A percentile compares a stretch with the other conserved stretches of the same genome.
phyloP scores from a whole-genome alignment of 2,797 vertebrate species.

The Enoplosus armatus region DNA sequence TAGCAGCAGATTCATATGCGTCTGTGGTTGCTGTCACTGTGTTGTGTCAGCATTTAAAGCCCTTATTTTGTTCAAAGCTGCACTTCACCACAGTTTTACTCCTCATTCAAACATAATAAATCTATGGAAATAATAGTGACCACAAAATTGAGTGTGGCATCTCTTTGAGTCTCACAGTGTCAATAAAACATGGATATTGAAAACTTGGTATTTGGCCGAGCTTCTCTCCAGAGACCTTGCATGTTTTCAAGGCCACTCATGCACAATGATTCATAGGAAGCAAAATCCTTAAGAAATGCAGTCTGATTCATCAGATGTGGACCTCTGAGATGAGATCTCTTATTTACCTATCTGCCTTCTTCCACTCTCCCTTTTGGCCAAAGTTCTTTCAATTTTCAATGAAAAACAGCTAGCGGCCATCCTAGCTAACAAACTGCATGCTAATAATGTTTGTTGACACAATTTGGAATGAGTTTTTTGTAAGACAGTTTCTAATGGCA shows the following conservation, averaged over 20 bases:
- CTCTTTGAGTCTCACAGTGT: background rate
- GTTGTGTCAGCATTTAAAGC: background rate
- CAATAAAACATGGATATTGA: background rate
- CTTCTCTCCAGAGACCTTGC: background rate
- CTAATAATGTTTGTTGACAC: background rate
- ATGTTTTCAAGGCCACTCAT: constrained; percentile 8
- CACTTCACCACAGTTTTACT: background rate
- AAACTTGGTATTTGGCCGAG: background rate
- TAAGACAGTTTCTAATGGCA: background rate
- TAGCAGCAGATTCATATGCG: background rate
- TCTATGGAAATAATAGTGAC: background rate
- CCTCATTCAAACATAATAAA: constrained; percentile 1
- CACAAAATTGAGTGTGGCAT: background rate
- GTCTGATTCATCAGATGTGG: background rate
- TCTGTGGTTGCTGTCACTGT: background rate
- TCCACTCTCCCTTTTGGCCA: background rate
- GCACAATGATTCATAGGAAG: background rate
- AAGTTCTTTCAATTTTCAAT: background rate
- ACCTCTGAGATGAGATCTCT: constrained; percentile 1
- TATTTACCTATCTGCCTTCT: background rate
- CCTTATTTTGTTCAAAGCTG: background rate
- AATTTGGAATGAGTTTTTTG: background rate
- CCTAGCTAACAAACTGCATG: background rate
- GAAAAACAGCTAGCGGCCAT: background rate
- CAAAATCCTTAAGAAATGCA: constrained; percentile 1